These are phyloP conservation scores for Athrips mouffetella DNA, from an alignment of 2,888 invertebrate species.

Conservation along the genomic window DNA sequence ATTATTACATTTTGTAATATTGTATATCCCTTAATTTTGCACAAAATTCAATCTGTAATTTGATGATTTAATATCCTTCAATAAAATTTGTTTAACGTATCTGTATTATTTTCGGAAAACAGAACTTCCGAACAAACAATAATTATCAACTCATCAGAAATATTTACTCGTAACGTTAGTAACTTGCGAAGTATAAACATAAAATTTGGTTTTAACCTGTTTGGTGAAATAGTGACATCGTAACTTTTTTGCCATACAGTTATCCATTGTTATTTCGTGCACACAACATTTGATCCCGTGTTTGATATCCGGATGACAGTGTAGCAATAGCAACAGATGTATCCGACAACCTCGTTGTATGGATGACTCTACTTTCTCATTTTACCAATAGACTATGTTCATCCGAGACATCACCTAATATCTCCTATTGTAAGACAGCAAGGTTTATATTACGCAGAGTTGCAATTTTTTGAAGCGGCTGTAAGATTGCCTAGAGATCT, in stretches of 20 bases:
- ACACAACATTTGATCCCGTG: conserved; percentile 12
- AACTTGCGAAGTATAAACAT: too few relatives aligned
- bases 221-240: too few relatives aligned
- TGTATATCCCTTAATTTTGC: too few relatives aligned
- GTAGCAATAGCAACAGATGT: conserved; percentile 24
- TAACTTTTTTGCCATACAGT: background rate
- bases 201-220: too few relatives aligned
- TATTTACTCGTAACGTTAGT: too few relatives aligned
- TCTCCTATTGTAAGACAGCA: background rate
- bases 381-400: conserved; percentile 15
- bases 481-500: conserved; percentile 12
- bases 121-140: too few relatives aligned
- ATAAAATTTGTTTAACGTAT: too few relatives aligned
- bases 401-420: background rate
- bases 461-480: background rate
- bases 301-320: conserved; percentile 20
- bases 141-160: too few relatives aligned
- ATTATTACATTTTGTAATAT: too few relatives aligned
- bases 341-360: conserved; percentile 21
- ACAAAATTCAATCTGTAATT: too few relatives aligned
- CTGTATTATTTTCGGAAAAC: too few relatives aligned
- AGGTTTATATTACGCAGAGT: background rate
- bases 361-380: conserved; percentile 30
- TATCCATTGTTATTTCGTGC: background rate
- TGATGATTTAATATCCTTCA: too few relatives aligned